Percentiles rank a stretch among this genome's conserved stretches.
Conservation (phyloP, 1,140 invertebrate genomes). For the Vanessa atalanta region DNA sequence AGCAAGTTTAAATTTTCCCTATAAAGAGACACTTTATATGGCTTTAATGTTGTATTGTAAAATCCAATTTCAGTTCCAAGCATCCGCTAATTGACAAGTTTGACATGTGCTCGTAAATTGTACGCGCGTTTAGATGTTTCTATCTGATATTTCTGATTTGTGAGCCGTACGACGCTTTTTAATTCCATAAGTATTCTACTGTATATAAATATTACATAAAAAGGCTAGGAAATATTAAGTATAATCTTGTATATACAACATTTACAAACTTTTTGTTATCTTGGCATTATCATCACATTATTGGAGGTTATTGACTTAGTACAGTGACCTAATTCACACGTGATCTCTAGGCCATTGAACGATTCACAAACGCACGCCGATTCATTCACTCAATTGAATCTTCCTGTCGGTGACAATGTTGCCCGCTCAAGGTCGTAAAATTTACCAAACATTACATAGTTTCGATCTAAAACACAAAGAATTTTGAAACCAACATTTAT, state of each 20-base stretch:
- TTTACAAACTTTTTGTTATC: not conserved
- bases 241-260: not conserved
- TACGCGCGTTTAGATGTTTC: constrained; percentile 11
- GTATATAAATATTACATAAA: not conserved
- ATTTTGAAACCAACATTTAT: not conserved
- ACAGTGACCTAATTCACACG: constrained; percentile 72
- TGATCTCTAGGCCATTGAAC: constrained; percentile 61
- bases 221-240: not conserved
- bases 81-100: constrained; percentile 33
- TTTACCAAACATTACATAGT: not conserved
- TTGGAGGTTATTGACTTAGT: constrained; percentile 47
- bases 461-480: not conserved
- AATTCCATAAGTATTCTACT: not conserved
- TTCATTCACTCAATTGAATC: constrained; percentile 67
- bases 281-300: constrained; percentile 1
- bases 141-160: not conserved
- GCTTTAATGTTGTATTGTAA: constrained; percentile 41
- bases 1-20: constrained; percentile 73
- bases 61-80: constrained; percentile 21
- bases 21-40: constrained; percentile 62
- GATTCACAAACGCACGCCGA: constrained; percentile 53
- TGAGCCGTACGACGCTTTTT: not conserved
- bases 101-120: constrained; percentile 21
- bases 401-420: constrained; percentile 66
- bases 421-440: constrained; percentile 56